These are phyloP conservation scores for Mandrillus leucophaeus DNA, from an alignment of 2,113 vertebrate species.

Conservation along the genomic window DNA sequence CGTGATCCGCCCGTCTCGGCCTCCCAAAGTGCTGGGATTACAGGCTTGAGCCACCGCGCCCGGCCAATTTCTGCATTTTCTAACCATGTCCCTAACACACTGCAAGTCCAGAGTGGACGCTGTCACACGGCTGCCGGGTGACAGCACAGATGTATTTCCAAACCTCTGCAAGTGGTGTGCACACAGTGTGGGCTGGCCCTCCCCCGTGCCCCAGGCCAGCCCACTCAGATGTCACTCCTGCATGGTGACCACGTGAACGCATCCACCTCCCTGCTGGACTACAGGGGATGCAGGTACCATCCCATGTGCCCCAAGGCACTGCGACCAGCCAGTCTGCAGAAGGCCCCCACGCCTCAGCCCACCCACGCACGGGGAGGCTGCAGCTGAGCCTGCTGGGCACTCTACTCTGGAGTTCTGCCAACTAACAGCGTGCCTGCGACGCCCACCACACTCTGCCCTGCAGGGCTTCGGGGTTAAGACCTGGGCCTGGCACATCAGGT, in stretches of 20 bases:
- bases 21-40: too few relatives aligned
- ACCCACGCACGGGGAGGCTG: background rate
- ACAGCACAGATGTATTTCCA: background rate
- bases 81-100: background rate
- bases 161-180: background rate
- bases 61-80: background rate
- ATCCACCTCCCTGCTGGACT: background rate
- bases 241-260: accelerated
- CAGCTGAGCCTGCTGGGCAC: too few relatives aligned
- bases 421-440: too few relatives aligned
- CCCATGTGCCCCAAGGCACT: background rate
- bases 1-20: too few relatives aligned
- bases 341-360: accelerated
- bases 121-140: accelerated
- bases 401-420: background rate
- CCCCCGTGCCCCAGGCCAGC: background rate
- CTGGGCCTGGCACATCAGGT: too few relatives aligned
- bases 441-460: background rate
- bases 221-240: too few relatives aligned
- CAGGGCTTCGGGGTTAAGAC: background rate
- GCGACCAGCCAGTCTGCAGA: background rate
- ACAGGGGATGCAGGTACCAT: background rate
- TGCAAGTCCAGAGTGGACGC: background rate
- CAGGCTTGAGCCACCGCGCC: too few relatives aligned
- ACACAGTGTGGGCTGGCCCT: background rate